Base-by-base conservation (phyloP, 2,888 invertebrate species). In the Sesia bembeciformis region DNA sequence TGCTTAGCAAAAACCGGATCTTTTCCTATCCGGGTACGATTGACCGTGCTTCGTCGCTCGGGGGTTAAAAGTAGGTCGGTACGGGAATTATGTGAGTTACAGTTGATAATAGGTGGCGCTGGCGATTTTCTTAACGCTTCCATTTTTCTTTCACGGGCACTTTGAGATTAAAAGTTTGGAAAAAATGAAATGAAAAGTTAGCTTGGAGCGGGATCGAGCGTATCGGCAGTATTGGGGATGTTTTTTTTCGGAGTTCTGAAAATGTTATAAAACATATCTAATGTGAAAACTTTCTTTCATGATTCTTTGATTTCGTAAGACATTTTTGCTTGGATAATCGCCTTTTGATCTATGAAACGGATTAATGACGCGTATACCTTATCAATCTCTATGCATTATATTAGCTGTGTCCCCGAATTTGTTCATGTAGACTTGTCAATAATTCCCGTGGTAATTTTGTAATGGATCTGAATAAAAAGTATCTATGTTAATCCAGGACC, bases 131-230 rank as follows among this genome's bases (percentile, higher is more conserved):
- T 80, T 80, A 82, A 81, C 79, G 82, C 81, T 70, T 71, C 80
- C 84, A 83, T 88, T 86, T 84, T 88, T 88, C 87, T 84, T 85
- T 83, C 88, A 89, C 88, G 86, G 87, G 84, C 83, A 87, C 87
- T 89, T 87, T 83, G 84, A 88, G 87, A 89, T 89, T 88, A 88
- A 88, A 87, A 88, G 85, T 88, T 87, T 84, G 78, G 78, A 81
- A 85, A n/a, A 84, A 85, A 84, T 81, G 81, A 83, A 84, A 84
- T 82, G 83, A 79, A 84, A 84, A 83, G 83, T 87, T 79, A 66
- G 64, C 63, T 64, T 68, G 66, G 63, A 54, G 54, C 52, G 69
- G 68, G 72, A 70, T 66, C 67, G 67, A 61, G 62, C 62, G 74
- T 75, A 79, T 81, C 77, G 77, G 75, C 64, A 61, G 72, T 70